Percentiles rank a stretch among this genome's conserved stretches.
phyloP scores from a whole-genome alignment of 1,140 invertebrate species.

The Trinorchestia longiramus region DNA sequence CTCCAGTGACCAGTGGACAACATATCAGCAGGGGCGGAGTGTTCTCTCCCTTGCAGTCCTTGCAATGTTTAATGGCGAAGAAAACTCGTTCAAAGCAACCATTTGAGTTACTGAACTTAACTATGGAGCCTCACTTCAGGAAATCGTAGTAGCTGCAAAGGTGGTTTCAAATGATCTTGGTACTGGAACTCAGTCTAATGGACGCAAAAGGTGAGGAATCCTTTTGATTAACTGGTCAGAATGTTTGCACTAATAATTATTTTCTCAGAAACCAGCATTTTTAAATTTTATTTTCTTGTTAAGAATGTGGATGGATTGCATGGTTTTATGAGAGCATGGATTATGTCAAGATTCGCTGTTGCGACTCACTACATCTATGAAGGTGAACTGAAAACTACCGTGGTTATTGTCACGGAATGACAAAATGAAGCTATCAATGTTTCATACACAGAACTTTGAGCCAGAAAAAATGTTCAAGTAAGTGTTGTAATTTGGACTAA shows the following conservation, averaged over 20 bases:
- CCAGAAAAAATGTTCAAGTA: too few relatives aligned
- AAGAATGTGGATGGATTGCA: background rate
- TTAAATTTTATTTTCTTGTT: background rate
- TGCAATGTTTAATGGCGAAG: constrained; percentile 18
- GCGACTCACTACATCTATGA: background rate
- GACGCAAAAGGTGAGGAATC: background rate
- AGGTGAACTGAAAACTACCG: background rate
- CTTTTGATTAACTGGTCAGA: background rate
- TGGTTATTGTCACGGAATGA: too few relatives aligned
- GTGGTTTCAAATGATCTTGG: background rate
- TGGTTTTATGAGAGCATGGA: background rate
- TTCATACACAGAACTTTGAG: too few relatives aligned
- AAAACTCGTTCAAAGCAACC: constrained; percentile 22
- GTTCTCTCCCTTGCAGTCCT: background rate
- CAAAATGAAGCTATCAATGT: too few relatives aligned
- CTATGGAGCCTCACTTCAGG: constrained; percentile 1
- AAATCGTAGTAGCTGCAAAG: background rate
- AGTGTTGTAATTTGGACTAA: too few relatives aligned
- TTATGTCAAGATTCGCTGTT: background rate
- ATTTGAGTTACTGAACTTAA: constrained; percentile 17
- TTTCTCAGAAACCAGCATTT: background rate
- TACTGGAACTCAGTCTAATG: background rate
- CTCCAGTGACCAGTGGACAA: constrained; percentile 47
- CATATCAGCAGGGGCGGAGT: background rate
- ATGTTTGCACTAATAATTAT: background rate